phyloP scores from a whole-genome alignment of 2,113 vertebrate species.

The human (Homo sapiens) region DNA sequence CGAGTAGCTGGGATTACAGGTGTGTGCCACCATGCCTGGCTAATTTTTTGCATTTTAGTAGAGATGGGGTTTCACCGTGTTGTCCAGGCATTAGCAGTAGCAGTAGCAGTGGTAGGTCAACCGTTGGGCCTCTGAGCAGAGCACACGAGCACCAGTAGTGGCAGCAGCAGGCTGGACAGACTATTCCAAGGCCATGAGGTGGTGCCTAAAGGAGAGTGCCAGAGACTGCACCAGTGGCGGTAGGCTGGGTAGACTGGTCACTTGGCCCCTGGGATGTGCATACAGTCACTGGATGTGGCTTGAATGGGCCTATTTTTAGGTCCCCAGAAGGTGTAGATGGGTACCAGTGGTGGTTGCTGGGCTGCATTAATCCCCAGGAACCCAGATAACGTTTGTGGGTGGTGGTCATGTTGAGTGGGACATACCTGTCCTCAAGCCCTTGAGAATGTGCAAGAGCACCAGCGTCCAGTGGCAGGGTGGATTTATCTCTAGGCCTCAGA shows the following conservation, averaged over 20 bases:
- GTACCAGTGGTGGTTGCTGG: not conserved
- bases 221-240: not conserved
- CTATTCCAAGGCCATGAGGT: not conserved
- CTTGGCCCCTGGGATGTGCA: not conserved
- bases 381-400: too few relatives aligned
- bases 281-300: not conserved
- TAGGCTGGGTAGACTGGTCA: not conserved
- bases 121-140: not conserved
- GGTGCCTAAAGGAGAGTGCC: too few relatives aligned
- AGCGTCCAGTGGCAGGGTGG: not conserved
- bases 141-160: not conserved
- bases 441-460: too few relatives aligned
- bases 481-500: not conserved
- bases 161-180: not conserved
- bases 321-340: not conserved
- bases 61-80: too few relatives aligned
- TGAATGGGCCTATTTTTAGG: not conserved
- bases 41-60: too few relatives aligned
- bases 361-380: too few relatives aligned
- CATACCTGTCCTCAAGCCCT: too few relatives aligned
- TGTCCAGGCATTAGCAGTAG: not conserved
- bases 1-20: too few relatives aligned
- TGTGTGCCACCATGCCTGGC: too few relatives aligned
- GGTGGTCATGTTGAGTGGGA: too few relatives aligned
- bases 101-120: not conserved